Evolutionary conservation across 2,113 vertebrate species (phyloP).

Genomic region (Microtus pennsylvanicus): DNA sequence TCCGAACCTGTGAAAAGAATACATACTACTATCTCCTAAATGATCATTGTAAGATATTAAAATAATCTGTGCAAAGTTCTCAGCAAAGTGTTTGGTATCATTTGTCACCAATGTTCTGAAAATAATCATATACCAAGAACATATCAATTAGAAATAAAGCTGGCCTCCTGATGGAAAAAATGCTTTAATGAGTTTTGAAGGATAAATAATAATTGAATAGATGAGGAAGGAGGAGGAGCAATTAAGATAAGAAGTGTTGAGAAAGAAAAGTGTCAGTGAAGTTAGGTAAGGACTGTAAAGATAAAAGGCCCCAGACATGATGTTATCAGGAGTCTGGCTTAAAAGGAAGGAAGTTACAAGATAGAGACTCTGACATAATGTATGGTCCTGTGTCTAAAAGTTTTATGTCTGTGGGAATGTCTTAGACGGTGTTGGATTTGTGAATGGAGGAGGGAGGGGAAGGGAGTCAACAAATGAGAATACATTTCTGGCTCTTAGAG

Average conservation of each 20-base stretch:
- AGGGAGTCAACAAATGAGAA: background rate
- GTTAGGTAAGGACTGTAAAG: background rate
- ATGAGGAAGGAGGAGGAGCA: background rate
- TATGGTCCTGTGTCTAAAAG: background rate
- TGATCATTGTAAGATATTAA: background rate
- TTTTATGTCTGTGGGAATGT: background rate
- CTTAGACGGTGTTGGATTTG: background rate
- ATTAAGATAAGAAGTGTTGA: background rate
- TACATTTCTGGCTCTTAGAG: background rate
- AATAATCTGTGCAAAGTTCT: background rate
- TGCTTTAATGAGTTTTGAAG: slow-evolving; percentile 6
- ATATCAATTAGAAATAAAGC: background rate
- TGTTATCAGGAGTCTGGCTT: background rate
- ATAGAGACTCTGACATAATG: background rate
- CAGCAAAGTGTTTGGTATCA: background rate
- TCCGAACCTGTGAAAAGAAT: background rate
- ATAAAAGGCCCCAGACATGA: background rate
- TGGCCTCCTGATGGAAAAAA: background rate
- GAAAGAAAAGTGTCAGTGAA: background rate
- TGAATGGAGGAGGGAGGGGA: background rate
- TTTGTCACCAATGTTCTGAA: background rate
- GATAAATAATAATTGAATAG: background rate
- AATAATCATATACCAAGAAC: background rate
- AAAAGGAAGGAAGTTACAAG: background rate
- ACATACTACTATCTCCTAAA: background rate